Evolutionary conservation across 2,888 invertebrate species (phyloP).

Genomic region (Hirtodrosophila alboralis): DNA sequence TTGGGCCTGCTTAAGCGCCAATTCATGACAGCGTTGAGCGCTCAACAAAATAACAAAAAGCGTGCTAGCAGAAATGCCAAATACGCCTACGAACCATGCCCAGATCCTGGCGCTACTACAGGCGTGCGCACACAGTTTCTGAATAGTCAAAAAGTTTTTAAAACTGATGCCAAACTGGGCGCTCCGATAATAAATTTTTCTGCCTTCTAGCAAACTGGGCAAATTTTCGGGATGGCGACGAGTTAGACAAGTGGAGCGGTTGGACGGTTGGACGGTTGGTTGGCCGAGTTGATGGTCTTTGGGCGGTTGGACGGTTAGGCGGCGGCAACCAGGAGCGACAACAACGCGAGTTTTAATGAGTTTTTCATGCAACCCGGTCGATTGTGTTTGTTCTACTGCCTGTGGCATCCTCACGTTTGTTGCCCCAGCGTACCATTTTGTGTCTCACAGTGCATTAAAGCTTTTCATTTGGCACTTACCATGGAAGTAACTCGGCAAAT

Average conservation of each 20-base stretch:
- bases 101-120: conserved; percentile 27
- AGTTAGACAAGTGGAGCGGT: too few species aligned
- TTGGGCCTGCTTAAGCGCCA: conserved; percentile 46
- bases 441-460: conserved; percentile 61
- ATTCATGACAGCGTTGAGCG: conserved; percentile 60
- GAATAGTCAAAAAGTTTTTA: conserved; percentile 75
- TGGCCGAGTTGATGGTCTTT: conserved; percentile 4
- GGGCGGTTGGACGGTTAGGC: too few species aligned
- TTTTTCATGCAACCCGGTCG: conserved; percentile 69
- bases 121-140: conserved; percentile 35
- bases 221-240: too few species aligned
- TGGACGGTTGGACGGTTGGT: background rate
- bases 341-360: conserved; percentile 75
- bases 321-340: conserved; percentile 46
- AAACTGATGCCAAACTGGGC: conserved; percentile 76
- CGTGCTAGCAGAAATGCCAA: conserved; percentile 18
- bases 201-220: conserved; percentile 36
- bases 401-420: conserved; percentile 26
- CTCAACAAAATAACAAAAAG: conserved; percentile 15
- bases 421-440: conserved; percentile 24
- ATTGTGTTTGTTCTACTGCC: conserved; percentile 23
- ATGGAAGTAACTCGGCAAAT: conserved; percentile 2
- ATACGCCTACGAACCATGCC: conserved; percentile 22
- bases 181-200: conserved; percentile 76
- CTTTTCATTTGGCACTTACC: conserved; percentile 31